phyloP scores from a whole-genome alignment of 2,113 vertebrate genomes.

The Corythoichthys haematopterus region DNA sequence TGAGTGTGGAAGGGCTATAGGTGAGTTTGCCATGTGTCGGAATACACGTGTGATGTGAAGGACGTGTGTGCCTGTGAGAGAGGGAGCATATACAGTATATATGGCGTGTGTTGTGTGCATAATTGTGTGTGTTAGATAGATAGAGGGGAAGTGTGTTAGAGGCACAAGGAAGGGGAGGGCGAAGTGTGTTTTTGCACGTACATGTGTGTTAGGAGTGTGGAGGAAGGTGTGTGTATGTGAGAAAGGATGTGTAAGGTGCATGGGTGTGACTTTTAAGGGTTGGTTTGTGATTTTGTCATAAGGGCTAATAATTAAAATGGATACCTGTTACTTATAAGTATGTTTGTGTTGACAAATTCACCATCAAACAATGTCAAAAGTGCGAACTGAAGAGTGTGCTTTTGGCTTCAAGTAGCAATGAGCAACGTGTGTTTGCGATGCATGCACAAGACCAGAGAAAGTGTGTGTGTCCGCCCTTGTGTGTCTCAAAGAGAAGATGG shows the following conservation, averaged over 20 bases:
- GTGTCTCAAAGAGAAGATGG: conserved; percentile 33
- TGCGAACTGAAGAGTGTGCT: not conserved
- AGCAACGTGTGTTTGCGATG: not conserved
- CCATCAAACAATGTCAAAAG: conserved; percentile 1
- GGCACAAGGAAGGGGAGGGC: conserved; percentile 5
- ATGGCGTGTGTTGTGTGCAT: conserved; percentile 27
- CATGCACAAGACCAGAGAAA: conserved; percentile 7
- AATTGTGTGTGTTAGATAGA: conserved; percentile 14
- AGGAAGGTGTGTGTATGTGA: conserved; percentile 15
- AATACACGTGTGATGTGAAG: conserved; percentile 50
- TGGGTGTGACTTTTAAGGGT: conserved; percentile 22
- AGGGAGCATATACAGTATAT: conserved; percentile 16
- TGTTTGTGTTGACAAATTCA: not conserved
- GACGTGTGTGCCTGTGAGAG: conserved; percentile 38
- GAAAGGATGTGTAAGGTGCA: conserved; percentile 3
- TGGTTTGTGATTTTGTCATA: conserved; percentile 4
- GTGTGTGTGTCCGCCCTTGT: conserved; percentile 9
- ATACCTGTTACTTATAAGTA: not conserved
- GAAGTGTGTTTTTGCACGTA: conserved; percentile 10
- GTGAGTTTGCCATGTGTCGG: conserved; percentile 55
- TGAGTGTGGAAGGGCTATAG: conserved; percentile 34
- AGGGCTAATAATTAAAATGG: not conserved
- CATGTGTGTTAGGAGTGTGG: conserved; percentile 1
- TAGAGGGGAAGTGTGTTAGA: conserved; percentile 9
- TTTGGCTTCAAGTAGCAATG: not conserved